Percentiles rank a stretch among this genome's conserved stretches.
Conservation (phyloP, 2,797 vertebrate genomes). For the Gastrophryne carolinensis region DNA sequence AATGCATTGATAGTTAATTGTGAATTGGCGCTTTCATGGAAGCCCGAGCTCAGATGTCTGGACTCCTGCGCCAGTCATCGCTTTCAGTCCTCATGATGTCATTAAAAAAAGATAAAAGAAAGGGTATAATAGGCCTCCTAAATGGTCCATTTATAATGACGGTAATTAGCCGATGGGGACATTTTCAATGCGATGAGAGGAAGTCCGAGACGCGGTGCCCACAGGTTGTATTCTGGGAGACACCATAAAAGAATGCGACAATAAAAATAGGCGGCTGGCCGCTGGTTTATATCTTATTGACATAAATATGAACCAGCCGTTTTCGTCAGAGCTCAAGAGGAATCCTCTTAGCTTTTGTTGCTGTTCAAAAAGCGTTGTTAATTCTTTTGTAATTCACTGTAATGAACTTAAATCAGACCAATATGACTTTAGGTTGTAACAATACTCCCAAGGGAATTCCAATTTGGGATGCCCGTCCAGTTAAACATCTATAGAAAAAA, state of each 20-base stretch:
- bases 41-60: not conserved
- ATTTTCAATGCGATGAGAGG: not conserved
- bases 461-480: no score
- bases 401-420: not conserved
- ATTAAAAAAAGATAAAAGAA: slow-evolving; percentile 30
- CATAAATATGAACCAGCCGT: not conserved
- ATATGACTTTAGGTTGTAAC: no score
- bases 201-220: not conserved
- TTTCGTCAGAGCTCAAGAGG: not conserved
- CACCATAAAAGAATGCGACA: not conserved
- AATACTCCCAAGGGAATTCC: no score
- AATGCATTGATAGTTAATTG: not conserved
- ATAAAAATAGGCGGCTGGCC: not conserved
- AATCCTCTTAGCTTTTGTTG: not conserved
- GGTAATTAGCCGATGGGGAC: slow-evolving; percentile 22
- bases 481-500: no score
- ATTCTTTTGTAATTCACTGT: no score
- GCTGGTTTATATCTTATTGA: not conserved
- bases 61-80: not conserved
- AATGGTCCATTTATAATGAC: not conserved
- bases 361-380: no score
- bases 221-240: not conserved
- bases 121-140: not conserved
- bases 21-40: not conserved
- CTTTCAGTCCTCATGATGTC: not conserved